Percentiles rank a stretch among this genome's conserved stretches.
These are phyloP conservation scores for Rhinopomastus cyanomelas DNA, from an alignment of 2,113 vertebrate genomes.

Conservation along the genomic window DNA sequence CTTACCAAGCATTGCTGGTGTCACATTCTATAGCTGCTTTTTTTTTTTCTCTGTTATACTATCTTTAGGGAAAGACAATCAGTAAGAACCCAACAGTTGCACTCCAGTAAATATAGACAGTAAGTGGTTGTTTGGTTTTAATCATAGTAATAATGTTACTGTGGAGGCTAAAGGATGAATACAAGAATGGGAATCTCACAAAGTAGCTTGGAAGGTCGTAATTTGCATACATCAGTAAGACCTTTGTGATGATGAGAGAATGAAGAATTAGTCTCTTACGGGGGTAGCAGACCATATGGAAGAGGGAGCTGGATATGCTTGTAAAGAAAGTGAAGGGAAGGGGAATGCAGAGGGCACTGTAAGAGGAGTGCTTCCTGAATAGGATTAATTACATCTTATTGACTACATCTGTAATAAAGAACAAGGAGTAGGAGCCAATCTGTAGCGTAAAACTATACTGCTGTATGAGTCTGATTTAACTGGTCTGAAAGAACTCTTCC, in stretches of 20 bases:
- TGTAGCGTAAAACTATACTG: neutral
- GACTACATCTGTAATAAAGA: neutral
- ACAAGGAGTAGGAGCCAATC: neutral
- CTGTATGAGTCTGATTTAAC: neutral
- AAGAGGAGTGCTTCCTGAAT: slow-evolving; percentile 9
- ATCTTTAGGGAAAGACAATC: neutral
- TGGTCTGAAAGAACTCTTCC: neutral
- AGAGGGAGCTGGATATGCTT: neutral
- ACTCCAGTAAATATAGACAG: neutral
- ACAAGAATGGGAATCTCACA: neutral
- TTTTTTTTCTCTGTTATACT: neutral
- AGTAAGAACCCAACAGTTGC: neutral
- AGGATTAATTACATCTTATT: slow-evolving; percentile 33
- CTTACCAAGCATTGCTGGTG: neutral
- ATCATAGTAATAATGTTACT: slow-evolving; percentile 25
- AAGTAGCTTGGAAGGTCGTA: neutral
- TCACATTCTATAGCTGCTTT: neutral
- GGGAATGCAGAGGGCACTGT: neutral
- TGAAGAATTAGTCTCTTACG: slow-evolving; percentile 1
- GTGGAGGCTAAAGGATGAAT: slow-evolving; percentile 9
- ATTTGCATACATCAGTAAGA: slow-evolving; percentile 50
- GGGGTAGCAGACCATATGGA: slow-evolving; percentile 24
- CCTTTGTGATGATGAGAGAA: slow-evolving; percentile 17
- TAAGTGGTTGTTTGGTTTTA: slow-evolving; percentile 21
- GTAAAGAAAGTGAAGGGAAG: neutral